Evolutionary conservation across 1,140 invertebrate species (phyloP), one percentile per base, ranked within the genome.

Genomic region (Maniola jurtina): DNA sequence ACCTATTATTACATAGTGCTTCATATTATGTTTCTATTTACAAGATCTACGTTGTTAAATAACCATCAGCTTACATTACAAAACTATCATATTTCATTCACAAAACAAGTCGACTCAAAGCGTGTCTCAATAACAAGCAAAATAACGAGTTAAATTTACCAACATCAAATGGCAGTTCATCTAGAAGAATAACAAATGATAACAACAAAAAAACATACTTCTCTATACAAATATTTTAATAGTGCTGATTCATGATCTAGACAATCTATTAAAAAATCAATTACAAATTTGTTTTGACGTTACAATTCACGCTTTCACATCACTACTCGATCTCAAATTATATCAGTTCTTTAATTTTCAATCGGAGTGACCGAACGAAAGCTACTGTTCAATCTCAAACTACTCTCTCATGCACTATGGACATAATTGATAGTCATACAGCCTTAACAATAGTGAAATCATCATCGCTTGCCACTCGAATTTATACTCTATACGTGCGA

Each of bases 331-430:
- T 78, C 73, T 82, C 79, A 84, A 88, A 86, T 90, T 87, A 88
- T 88, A 90, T 90, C 88, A 78, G 86, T 88, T 87, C 83, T 88
- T 88, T 90, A 90, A 88, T 88, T 90, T 89, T 90, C 85, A 88
- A 88, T 76, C 75, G 64, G 70, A 80, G 68, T 83, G 78, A 81
- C 83, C 79, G 77, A 83, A 84, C 76, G 80, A 82, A 86, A 86
- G 86, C 86, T 88, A 87, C 87, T 85, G 84, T 82, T 84, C 81
- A 76, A 83, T 89, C 86, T 88, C 84, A 85, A 86, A 83, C 78
- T 81, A 81, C 84, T 82, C 77, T 84, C 82, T 77, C 80, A 86
- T 81, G 83, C 79, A 79, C 84, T 80, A 85, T 84, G 80, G 76
- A 76, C 81, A 88, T 90, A 90, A 88, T 90, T 90, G 86, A 90